phyloP scores from a whole-genome alignment of 2,113 vertebrate species.

The Rhea americana region DNA sequence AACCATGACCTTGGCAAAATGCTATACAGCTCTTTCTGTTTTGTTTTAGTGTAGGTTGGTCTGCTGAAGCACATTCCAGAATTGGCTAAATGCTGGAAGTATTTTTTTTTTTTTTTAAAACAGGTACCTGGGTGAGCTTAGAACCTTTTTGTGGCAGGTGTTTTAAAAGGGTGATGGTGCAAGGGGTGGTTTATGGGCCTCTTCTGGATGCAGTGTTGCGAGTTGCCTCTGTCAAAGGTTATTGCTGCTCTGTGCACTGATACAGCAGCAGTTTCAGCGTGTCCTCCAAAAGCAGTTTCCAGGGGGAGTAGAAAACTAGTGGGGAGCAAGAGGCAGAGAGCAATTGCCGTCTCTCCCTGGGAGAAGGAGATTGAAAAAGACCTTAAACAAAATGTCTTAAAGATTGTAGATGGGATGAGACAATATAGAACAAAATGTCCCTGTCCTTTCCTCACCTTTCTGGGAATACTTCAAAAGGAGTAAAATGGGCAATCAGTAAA shows the following conservation, averaged over 20 bases:
- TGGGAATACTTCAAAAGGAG: constrained; percentile 30
- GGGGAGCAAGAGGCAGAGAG: not conserved
- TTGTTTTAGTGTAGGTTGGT: not conserved
- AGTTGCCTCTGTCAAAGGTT: not conserved
- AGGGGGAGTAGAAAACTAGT: not conserved
- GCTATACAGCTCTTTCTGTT: not conserved
- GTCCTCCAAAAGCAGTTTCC: not conserved
- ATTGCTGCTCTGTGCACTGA: accelerated
- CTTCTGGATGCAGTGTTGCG: not conserved
- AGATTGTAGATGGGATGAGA: not conserved
- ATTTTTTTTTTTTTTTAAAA: not conserved
- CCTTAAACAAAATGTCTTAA: not conserved
- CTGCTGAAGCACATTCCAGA: not conserved
- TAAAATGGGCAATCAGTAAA: constrained; percentile 23
- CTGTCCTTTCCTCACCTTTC: not conserved
- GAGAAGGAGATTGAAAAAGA: not conserved
- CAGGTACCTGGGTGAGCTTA: not conserved
- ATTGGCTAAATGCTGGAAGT: not conserved
- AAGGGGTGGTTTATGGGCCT: not conserved
- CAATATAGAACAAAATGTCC: not conserved
- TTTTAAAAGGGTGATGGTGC: not conserved
- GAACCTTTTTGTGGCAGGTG: not conserved
- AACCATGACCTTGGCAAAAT: not conserved
- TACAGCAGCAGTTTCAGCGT: not conserved
- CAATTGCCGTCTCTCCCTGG: not conserved